Conservation (phyloP, 1,140 invertebrate species). For the Leptopilina boulardi region DNA sequence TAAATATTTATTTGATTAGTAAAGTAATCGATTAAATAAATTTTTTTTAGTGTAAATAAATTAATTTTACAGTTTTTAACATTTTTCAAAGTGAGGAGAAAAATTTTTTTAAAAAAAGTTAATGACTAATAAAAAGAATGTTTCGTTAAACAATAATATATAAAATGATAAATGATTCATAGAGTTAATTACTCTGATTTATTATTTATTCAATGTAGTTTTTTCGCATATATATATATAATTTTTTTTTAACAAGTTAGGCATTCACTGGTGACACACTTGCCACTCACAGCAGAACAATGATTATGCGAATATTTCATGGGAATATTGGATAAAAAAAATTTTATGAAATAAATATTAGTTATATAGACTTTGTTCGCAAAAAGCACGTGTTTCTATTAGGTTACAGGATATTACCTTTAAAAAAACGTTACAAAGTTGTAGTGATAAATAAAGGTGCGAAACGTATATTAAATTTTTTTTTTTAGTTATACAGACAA, state of each 20-base stretch:
- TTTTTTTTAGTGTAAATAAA: no score
- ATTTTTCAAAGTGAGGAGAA: no score
- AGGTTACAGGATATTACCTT: background rate
- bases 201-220: background rate
- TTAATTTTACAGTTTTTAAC: no score
- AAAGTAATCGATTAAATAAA: no score
- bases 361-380: background rate
- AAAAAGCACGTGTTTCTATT: background rate
- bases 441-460: background rate
- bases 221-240: background rate
- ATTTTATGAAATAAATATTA: background rate
- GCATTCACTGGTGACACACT: background rate
- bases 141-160: no score
- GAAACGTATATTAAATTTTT: background rate
- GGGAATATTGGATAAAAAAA: background rate
- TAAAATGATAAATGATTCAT: no score
- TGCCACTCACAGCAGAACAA: background rate
- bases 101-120: no score
- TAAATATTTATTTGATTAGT: no score
- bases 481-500: background rate
- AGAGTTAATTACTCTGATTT: no score
- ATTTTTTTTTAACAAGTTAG: background rate
- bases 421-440: background rate
- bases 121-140: no score
- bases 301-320: conserved; percentile 21